Base-by-base conservation (phyloP, 2,797 vertebrate genomes). In the Eupleurogrammus muticus region DNA sequence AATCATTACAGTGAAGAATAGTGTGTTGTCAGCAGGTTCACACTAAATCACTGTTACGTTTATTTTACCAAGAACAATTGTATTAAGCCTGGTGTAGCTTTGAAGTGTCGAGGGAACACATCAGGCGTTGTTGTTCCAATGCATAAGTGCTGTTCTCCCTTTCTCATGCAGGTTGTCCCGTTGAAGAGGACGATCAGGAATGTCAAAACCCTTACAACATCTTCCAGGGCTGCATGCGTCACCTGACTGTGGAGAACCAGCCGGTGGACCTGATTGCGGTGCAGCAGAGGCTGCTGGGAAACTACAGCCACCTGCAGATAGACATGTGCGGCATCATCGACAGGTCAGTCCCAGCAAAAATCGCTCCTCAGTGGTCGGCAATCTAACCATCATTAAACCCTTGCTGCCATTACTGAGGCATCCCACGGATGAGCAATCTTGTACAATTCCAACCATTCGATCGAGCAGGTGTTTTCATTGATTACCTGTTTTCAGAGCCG, bases 221-320 rank as follows among this genome's bases (percentile, higher is more conserved):
- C 35, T 98, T 98, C 90, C 95, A 97, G 88, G 97, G 97, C 70
- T 98, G 97, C 55, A 95, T 98, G 96, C 90, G 89, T 53, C 94
- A 92, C 50, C 93, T 98, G 85, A 90, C 89, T 5, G 75, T 96
- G 71, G 89, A 86, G 35, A 80, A 89, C 48, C 91, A 88, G 69
- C 60, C 80, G 14, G 93, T 96, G 46, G 95, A 98, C 80, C 92
- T 97, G 72, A 96, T 96, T 70, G 88, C 87, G 82, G 93, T 97
- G 62, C 97, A 97, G 82, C 94, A 95, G 83, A 95, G 94, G 8
- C 34, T 89, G 55, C 77, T 95, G 12, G 96, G 96, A 63, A 96
- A 96, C 89, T 97, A 96, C 93, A 97, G 94, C 73, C 93, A 96
- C 28, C 93, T 98, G 72, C 96, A 96, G 77, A 94, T 98, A 82